Evolutionary conservation across 2,888 invertebrate genomes (phyloP), one percentile per base, ranked within the genome.

Genomic region (Actias luna): DNA sequence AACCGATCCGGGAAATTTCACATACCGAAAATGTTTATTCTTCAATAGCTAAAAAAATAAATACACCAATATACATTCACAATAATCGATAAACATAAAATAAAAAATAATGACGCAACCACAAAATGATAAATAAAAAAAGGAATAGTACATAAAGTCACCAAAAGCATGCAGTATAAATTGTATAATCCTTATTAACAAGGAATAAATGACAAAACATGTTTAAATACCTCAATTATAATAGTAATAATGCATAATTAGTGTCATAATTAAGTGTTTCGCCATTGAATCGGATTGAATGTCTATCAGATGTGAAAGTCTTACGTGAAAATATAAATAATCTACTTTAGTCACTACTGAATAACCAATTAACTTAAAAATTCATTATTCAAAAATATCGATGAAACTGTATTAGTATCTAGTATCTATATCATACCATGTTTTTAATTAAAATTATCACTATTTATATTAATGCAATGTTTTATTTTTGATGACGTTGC

Each of bases 1-100:
- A 70, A 89, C 84, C 65, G 93, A 92, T 82, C 93, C 93, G 75
- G 93, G 93, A 84, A 92, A 92, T 90, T 92, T 91, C 87, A 92
- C 91, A 92, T 93, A 93, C 86, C 93, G 92, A 91, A 92, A 93
- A 92, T 92, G 91, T 82, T 91, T 91, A 89, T 90, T 92, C 90
- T 92, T 89, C 90, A 92, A 89, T 75, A 89, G 89, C 90, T 92
- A 92, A 91, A 92, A n/a, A 91, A 89, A 88, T 88, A 89, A 90
- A 91, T 87, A 89, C 84, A 93, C 84, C 88, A 89, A 89, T 91
- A 88, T 87, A 89, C 89, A 94, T 94, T 83, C 87, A 89, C 82
- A 81, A 77, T 78, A 69, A 67, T 64, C 39, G 39, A 65, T 57
- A 70, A 69, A 82, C 71, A 74, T 68, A 68, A 70, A 71, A 70